Evolutionary conservation across 1,140 invertebrate genomes (phyloP).

Genomic region (Panagrolaimus sp.): DNA sequence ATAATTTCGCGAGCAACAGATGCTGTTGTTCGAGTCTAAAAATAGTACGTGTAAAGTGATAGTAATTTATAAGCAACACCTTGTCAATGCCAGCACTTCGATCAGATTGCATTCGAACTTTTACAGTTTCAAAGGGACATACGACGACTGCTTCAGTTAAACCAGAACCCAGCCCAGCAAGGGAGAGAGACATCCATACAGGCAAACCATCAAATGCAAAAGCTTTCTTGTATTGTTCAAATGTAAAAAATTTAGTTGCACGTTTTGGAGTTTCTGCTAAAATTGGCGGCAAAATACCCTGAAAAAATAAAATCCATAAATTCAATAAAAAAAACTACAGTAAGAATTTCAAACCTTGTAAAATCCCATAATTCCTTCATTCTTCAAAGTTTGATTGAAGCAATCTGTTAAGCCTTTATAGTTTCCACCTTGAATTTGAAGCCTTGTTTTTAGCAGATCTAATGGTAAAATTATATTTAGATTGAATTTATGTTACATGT

Average conservation of each 20-base stretch:
- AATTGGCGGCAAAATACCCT: slow-evolving; percentile 83
- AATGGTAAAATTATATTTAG: too few species aligned
- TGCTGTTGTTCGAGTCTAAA: slow-evolving; percentile 69
- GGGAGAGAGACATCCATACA: slow-evolving; percentile 65
- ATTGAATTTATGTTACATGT: too few species aligned
- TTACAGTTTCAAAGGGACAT: slow-evolving; percentile 89
- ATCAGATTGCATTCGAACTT: slow-evolving; percentile 69
- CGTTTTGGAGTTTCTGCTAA: slow-evolving; percentile 88
- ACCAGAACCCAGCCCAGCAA: slow-evolving; percentile 77
- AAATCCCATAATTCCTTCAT: slow-evolving; percentile 65
- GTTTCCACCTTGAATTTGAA: slow-evolving; percentile 71
- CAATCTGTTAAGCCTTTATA: slow-evolving; percentile 78
- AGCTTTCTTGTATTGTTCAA: slow-evolving; percentile 81
- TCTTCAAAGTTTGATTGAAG: slow-evolving; percentile 76
- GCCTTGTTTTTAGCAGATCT: slow-evolving; percentile 82
- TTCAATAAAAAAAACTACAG: slow-evolving; percentile 50
- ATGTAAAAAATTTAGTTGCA: slow-evolving; percentile 84
- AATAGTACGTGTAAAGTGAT: too few species aligned
- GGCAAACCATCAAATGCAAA: slow-evolving; percentile 64
- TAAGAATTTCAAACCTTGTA: slow-evolving; percentile 37
- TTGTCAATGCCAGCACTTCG: slow-evolving; percentile 63
- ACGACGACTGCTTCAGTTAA: slow-evolving; percentile 80
- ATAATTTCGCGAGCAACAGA: slow-evolving; percentile 73
- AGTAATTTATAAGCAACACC: too few species aligned
- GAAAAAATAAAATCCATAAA: slow-evolving; percentile 60